phyloP scores from a whole-genome alignment of 2,113 vertebrate genomes.

The Corythoichthys intestinalis region DNA sequence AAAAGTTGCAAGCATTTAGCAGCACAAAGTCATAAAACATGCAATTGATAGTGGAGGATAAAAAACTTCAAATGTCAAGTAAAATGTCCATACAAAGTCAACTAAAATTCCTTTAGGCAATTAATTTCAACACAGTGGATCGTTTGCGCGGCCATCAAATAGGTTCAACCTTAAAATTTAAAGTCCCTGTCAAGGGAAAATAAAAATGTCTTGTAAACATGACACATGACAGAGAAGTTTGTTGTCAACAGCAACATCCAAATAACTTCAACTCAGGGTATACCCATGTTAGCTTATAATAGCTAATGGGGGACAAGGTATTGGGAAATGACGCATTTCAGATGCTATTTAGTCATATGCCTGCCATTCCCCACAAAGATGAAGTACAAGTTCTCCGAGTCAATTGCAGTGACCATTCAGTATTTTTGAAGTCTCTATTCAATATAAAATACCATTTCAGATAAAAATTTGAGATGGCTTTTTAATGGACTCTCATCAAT shows the following conservation, averaged over 20 bases:
- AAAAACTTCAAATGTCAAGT: not conserved
- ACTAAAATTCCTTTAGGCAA: not conserved
- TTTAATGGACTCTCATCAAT: not conserved
- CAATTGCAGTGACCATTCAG: not conserved
- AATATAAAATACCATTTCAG: not conserved
- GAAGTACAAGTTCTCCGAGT: not conserved
- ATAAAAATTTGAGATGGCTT: not conserved
- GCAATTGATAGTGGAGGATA: too few relatives aligned
- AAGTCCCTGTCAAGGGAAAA: not conserved
- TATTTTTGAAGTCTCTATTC: not conserved
- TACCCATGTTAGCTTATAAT: too few relatives aligned
- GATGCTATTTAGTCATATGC: too few relatives aligned
- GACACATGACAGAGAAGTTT: not conserved
- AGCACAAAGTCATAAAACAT: not conserved
- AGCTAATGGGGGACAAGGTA: too few relatives aligned
- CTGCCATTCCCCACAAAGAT: not conserved
- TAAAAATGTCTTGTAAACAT: not conserved
- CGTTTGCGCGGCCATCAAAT: not conserved
- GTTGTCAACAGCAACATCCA: not conserved
- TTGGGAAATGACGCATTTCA: too few relatives aligned
- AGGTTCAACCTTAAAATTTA: not conserved
- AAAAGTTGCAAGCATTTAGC: not conserved
- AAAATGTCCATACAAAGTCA: not conserved
- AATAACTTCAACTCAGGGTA: too few relatives aligned
- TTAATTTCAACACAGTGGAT: not conserved